A percentile compares a stretch with the other conserved stretches of the same genome.
Evolutionary conservation across 2,888 invertebrate genomes (phyloP).

Genomic region (Eilema sororculum): DNA sequence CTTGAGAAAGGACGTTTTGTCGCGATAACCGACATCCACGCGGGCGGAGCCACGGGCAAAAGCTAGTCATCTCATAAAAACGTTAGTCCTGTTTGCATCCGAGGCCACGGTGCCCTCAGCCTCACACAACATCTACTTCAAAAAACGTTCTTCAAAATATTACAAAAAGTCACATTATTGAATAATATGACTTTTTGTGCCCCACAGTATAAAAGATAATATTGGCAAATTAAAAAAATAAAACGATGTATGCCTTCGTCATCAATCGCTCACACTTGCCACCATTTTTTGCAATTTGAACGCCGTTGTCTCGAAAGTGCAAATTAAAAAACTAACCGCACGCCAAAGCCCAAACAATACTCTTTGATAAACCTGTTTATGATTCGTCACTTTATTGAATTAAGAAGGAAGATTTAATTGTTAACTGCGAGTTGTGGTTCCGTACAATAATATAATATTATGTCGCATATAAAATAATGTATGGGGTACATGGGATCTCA

Average conservation of each 20-base stretch:
- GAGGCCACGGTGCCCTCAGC: no score
- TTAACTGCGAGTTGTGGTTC: slow-evolving; percentile 26
- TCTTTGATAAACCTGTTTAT: slow-evolving; percentile 41
- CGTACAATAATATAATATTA: no score
- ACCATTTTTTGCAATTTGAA: slow-evolving; percentile 22
- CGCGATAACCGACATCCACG: no score
- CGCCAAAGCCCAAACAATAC: slow-evolving; percentile 44
- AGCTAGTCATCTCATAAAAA: no score
- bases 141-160: neutral
- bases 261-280: slow-evolving; percentile 28
- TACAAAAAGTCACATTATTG: neutral
- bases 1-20: no score
- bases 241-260: slow-evolving; percentile 18
- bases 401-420: slow-evolving; percentile 13
- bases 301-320: slow-evolving; percentile 28
- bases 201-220: neutral
- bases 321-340: slow-evolving; percentile 42
- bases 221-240: slow-evolving; percentile 12
- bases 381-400: slow-evolving; percentile 44
- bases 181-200: no score
- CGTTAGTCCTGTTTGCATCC: no score
- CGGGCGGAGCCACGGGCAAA: no score
- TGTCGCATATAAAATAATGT: no score
- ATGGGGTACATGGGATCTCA: no score
- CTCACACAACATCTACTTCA: no score